Evolutionary conservation across 2,888 invertebrate species (phyloP), one percentile per base, ranked within the genome.

Genomic region (Resseliella maxima): DNA sequence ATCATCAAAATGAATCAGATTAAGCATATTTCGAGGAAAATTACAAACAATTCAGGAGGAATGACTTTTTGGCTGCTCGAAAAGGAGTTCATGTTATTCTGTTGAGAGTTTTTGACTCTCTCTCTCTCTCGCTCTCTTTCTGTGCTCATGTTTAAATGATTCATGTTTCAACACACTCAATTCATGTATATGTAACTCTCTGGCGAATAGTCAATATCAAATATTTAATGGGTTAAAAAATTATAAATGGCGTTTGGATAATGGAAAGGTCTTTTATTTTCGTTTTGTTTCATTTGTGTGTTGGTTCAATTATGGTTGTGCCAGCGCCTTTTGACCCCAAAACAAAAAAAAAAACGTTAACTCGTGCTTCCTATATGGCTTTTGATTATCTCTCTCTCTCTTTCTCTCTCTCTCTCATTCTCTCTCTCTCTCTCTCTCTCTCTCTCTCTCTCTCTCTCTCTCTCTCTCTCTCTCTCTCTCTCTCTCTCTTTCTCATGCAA

Each of bases 141-240:
- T n/a, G n/a, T n/a, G n/a, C n/a, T n/a, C n/a, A n/a, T n/a, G n/a
- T n/a, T 41, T 41, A 8, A 41, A 41, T 41, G 41, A 41, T 41
- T 41, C 41, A 41, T 41, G 41, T 50, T 50, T 50, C 6, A 50
- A 50, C 8, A 18, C 50, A 50, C 15, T 59, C 15, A 2, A 35
- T 72, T 72, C 72, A 31, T 72, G 35, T 72, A 31, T 72, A 72
- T 72, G 18, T 27, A 35, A 31, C 31, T 72, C 35, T 59, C 50
- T 6, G n/a, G n/a, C 24, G n/a, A 24, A 24, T 24, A 24, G n/a
- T 18, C 24, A n/a, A 27, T 72, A 72, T 72, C 72, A 72, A 72
- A 72, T 72, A 72, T 72, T 72, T 72, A 72, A 72, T 72, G 72
- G 72, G 18, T 72, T 31, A 31, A 72, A 72, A 72, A 50, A 41